These are phyloP conservation scores for Colletes gigas DNA, from an alignment of 1,140 invertebrate species.

Conservation along the genomic window DNA sequence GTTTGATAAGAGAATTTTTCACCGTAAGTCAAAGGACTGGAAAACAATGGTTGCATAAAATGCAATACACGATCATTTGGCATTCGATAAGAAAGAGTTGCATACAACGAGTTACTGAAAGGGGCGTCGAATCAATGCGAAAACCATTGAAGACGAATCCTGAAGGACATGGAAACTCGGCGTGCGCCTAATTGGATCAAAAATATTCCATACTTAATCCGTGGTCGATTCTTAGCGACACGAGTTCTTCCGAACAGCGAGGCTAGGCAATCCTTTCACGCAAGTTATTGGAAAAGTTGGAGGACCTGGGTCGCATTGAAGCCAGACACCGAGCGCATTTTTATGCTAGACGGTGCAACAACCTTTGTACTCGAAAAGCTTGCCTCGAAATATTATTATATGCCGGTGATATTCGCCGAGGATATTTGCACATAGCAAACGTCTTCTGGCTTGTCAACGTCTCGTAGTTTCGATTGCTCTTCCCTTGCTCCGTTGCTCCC, in stretches of 20 bases:
- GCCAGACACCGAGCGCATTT: conserved; percentile 27
- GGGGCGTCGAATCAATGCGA: neutral
- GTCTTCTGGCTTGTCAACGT: conserved; percentile 10
- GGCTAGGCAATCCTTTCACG: conserved; percentile 29
- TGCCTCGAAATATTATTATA: conserved; percentile 49
- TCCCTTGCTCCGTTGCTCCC: neutral
- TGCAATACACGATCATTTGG: too few species aligned
- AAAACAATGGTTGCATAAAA: too few species aligned
- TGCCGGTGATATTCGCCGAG: conserved; percentile 24
- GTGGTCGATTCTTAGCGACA: conserved; percentile 14
- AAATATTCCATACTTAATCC: conserved; percentile 24
- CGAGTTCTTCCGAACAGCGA: neutral
- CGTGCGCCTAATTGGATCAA: conserved; percentile 3
- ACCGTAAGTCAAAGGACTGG: too few species aligned
- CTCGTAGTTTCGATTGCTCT: conserved; percentile 28
- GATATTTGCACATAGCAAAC: conserved; percentile 27
- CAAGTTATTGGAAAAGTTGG: conserved; percentile 45
- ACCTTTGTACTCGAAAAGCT: conserved; percentile 33
- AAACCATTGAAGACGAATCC: neutral
- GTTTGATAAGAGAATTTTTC: too few species aligned
- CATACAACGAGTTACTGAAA: neutral
- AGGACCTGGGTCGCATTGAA: conserved; percentile 5
- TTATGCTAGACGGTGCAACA: conserved; percentile 31
- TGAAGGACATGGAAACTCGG: neutral
- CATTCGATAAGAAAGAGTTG: too few species aligned